Evolutionary conservation across 1,140 invertebrate species (phyloP).

Genomic region (Drosophila serrata): DNA sequence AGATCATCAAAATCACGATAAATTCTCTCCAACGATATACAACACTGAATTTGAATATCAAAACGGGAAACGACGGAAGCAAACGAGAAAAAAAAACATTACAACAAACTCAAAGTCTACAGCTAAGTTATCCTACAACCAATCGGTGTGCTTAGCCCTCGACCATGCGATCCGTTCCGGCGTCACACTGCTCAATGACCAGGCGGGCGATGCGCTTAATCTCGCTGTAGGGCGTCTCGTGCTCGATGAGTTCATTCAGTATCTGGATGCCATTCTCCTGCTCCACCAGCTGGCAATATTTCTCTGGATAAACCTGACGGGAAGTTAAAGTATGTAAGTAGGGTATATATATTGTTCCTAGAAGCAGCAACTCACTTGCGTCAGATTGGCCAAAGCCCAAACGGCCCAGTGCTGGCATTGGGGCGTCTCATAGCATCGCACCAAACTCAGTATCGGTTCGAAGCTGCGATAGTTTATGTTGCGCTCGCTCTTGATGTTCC

Average conservation of each 20-base stretch:
- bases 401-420: constrained; percentile 98
- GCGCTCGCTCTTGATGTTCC: constrained; percentile 94
- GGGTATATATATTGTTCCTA: too few species aligned
- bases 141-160: constrained; percentile 55
- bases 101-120: constrained; percentile 71
- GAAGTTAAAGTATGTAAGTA: neutral
- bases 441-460: constrained; percentile 94
- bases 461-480: constrained; percentile 99
- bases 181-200: constrained; percentile 89
- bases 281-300: constrained; percentile 95
- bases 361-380: constrained; percentile 88
- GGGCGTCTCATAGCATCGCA: constrained; percentile 93
- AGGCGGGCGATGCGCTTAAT: constrained; percentile 89
- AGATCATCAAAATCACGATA: constrained; percentile 52
- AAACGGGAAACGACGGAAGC: constrained; percentile 42
- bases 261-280: constrained; percentile 93
- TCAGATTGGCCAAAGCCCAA: constrained; percentile 99
- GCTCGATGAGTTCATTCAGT: constrained; percentile 89
- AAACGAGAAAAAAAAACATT: constrained; percentile 49
- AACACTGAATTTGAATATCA: constrained; percentile 66
- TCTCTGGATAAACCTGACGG: constrained; percentile 87
- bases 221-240: constrained; percentile 87
- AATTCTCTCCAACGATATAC: constrained; percentile 63
- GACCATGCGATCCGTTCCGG: constrained; percentile 69
- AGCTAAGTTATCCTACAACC: constrained; percentile 18